Percentiles rank a stretch among this genome's conserved stretches.
phyloP scores from a whole-genome alignment of 2,888 invertebrate genomes.

The Synergus laeviventris region DNA sequence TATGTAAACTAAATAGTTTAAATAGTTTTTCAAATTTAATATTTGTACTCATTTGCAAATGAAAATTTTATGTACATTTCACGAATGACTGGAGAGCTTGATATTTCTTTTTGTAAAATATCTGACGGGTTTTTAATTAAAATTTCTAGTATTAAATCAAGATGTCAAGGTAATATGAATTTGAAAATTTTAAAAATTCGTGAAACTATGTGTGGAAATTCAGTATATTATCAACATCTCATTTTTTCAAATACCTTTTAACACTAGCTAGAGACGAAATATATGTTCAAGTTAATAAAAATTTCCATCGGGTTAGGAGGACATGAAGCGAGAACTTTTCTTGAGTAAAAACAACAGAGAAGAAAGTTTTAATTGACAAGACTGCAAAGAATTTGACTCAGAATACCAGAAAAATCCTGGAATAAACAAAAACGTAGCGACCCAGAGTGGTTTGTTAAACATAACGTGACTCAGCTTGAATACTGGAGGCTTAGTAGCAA shows the following conservation, averaged over 20 bases:
- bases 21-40: background rate
- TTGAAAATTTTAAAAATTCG: background rate
- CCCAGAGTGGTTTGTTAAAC: constrained; percentile 20
- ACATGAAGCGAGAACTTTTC: background rate
- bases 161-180: too few species aligned
- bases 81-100: too few species aligned
- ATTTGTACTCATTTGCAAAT: background rate
- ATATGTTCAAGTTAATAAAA: background rate
- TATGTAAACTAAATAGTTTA: background rate
- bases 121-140: too few species aligned
- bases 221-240: background rate
- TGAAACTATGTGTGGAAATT: background rate
- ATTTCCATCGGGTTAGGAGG: background rate
- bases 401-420: constrained; percentile 3
- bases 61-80: too few species aligned
- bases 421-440: constrained; percentile 17
- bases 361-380: constrained; percentile 20
- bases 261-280: background rate
- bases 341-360: background rate
- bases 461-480: constrained; percentile 33
- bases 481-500: constrained; percentile 30
- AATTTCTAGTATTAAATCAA: too few species aligned
- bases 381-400: constrained; percentile 20
- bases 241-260: background rate
- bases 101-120: too few species aligned